Conservation (phyloP, 2,797 vertebrate species). For the Perodicticus potto region DNA sequence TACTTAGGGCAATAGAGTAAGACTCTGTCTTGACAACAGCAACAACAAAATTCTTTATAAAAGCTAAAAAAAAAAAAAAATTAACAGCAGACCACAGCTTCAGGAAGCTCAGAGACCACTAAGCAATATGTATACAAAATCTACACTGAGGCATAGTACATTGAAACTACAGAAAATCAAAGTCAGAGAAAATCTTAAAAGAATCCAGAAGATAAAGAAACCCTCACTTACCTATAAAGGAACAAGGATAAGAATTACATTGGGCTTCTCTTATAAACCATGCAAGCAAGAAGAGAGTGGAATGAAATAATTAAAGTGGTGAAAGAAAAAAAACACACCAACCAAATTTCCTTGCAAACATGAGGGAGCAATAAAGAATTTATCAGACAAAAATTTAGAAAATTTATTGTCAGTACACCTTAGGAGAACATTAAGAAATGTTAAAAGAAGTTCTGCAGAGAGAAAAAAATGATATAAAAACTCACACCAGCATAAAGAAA, state of each 20-base stretch:
- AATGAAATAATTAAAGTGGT: neutral
- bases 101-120: neutral
- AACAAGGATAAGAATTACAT: neutral
- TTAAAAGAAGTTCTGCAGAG: neutral
- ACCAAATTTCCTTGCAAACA: slow-evolving; percentile 27
- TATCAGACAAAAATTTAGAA: neutral
- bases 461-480: slow-evolving; percentile 9
- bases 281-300: neutral
- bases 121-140: neutral
- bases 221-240: neutral
- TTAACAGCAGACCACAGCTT: neutral
- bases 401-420: neutral
- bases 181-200: slow-evolving; percentile 2
- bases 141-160: neutral
- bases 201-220: neutral
- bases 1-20: no score
- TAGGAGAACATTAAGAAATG: neutral
- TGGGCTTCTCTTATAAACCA: neutral
- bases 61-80: neutral
- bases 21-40: no score
- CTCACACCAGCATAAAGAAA: neutral
- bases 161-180: slow-evolving; percentile 42
- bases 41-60: no score
- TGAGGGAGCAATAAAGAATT: neutral
- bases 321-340: neutral